Base-by-base conservation (phyloP, 37 sponge, comb jelly and placozoan species). In the Agelas oroides region DNA sequence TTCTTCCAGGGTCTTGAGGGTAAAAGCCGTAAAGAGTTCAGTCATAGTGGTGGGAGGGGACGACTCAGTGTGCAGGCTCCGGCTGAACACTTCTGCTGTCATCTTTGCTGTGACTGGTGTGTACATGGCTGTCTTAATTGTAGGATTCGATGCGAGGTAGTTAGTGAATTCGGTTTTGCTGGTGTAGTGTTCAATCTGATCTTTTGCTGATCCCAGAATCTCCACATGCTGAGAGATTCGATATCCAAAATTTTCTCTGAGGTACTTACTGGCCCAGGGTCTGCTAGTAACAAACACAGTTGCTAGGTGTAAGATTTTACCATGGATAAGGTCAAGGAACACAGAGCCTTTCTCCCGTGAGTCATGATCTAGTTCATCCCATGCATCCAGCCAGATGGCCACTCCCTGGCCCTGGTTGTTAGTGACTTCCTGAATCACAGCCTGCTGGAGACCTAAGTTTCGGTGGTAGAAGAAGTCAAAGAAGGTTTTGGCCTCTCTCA, bases 211-310 rank as follows among this genome's bases (percentile, higher is more conserved):
- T 14, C 84, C 84, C 0, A 71, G 20, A 17, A 83, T n/a, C 23
- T 73, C 84, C 17, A 83, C 34, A 5, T 72, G 63, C 65, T 27
- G 24, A 3, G 6, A 5, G 23, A 34, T 32, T 20, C 23, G 74
- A 25, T 63, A 24, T 16, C 25, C 36, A 33, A 62, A 77, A 20
- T 37, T n/a, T 12, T 24, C 24, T 0, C 25, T 24, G 19, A 59
- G n/a, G 18, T n/a, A n/a, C n/a, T 6, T 21, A 19, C 36, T 34
- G 35, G 74, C 84, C 2, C 64, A 83, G 13, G 84, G 74, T 39
- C 84, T 34, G 40, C 74, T 83, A 16, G 84, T 83, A 16, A 83
- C 63, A 12, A 83, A 21, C n/a, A 71, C 32, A 24, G 63, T 60
- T 0, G 52, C 40, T 32, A 21, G 11, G 2, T 73, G 75, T 30